Evolutionary conservation across 2,888 invertebrate genomes (phyloP).

Genomic region (Lasioglossum villosulum): DNA sequence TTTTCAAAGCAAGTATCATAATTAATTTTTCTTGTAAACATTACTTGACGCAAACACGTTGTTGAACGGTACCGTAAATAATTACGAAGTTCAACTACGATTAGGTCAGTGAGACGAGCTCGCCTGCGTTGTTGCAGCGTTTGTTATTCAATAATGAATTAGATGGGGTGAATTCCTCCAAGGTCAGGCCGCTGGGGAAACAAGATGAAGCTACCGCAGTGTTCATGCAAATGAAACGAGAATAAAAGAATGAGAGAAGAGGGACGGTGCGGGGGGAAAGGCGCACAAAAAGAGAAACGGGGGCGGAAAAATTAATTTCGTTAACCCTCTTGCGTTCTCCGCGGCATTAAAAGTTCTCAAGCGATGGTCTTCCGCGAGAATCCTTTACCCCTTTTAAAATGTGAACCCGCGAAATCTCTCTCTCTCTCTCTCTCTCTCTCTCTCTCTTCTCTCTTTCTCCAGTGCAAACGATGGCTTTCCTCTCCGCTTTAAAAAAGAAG

Average conservation of each 20-base stretch:
- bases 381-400: constrained; percentile 71
- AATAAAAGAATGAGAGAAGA: constrained; percentile 28
- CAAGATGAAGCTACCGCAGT: constrained; percentile 60
- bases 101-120: constrained; percentile 42
- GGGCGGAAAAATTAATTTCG: constrained; percentile 76
- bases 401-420: constrained; percentile 68
- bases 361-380: constrained; percentile 69
- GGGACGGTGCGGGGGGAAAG: constrained; percentile 31
- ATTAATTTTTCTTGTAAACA: background rate
- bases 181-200: constrained; percentile 67
- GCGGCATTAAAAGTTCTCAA: constrained; percentile 76
- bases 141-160: constrained; percentile 60
- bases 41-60: background rate
- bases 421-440: background rate
- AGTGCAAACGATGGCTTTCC: constrained; percentile 34
- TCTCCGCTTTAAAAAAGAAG: constrained; percentile 36
- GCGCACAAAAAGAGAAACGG: constrained; percentile 62
- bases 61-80: background rate
- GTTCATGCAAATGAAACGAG: constrained; percentile 72
- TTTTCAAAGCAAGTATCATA: background rate
- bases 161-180: constrained; percentile 59
- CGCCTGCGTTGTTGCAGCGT: constrained; percentile 15
- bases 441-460: background rate
- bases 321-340: constrained; percentile 73
- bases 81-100: background rate